A percentile compares a stretch with the other conserved stretches of the same genome.
phyloP scores from a whole-genome alignment of 2,888 invertebrate species.

The Polylopha cassiicola region DNA sequence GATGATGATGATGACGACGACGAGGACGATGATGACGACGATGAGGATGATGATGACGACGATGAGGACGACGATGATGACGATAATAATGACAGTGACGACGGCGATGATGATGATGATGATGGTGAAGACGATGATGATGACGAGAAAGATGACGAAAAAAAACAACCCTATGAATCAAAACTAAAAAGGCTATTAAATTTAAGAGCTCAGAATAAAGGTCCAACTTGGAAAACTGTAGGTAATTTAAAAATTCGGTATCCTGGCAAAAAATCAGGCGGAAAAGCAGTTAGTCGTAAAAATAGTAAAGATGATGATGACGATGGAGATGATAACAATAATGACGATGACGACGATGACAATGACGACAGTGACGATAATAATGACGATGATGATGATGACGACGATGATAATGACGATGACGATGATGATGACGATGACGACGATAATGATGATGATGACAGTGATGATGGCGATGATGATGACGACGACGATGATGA shows the following conservation, averaged over 20 bases:
- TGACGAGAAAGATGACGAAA: constrained; percentile 37
- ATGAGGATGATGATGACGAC: constrained; percentile 47
- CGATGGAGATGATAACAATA: constrained; percentile 39
- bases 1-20: constrained; percentile 37
- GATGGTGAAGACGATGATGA: constrained; percentile 51
- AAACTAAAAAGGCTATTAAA: constrained; percentile 31
- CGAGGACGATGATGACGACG: constrained; percentile 37
- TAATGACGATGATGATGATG: constrained; percentile 56
- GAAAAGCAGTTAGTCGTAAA: constrained; percentile 55
- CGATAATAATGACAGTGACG: constrained; percentile 65
- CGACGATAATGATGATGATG: constrained; percentile 33
- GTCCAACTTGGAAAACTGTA: constrained; percentile 37
- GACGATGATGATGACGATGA: constrained; percentile 56
- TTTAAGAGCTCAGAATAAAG: constrained; percentile 31
- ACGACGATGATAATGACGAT: constrained; percentile 66
- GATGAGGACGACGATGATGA: constrained; percentile 66
- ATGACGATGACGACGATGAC: constrained; percentile 60
- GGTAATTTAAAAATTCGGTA: constrained; percentile 40
- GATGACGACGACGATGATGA: constrained; percentile 62
- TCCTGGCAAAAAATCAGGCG: constrained; percentile 30
- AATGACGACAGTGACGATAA: constrained; percentile 61
- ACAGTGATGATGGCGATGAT: constrained; percentile 56
- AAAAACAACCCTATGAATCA: constrained; percentile 2
- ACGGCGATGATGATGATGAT: constrained; percentile 52
- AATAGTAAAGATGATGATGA: constrained; percentile 56